These are phyloP conservation scores for Carcinoscorpius rotundicauda DNA, from an alignment of 1,140 invertebrate species.

Conservation along the genomic window DNA sequence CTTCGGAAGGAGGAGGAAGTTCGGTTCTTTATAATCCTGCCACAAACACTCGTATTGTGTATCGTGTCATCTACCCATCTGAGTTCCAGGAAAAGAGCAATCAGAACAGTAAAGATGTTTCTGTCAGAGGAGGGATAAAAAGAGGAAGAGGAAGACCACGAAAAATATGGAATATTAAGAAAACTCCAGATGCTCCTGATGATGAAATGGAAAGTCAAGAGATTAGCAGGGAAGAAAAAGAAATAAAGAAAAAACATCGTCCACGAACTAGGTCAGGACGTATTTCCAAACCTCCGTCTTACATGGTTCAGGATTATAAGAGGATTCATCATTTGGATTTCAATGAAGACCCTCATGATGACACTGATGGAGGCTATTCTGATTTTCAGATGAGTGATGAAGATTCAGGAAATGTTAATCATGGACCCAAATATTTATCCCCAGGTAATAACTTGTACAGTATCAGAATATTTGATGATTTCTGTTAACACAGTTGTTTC, in stretches of 20 bases:
- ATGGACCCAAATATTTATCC: constrained; percentile 11
- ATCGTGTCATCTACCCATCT: constrained; percentile 38
- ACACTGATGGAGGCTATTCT: constrained; percentile 51
- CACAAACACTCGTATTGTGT: constrained; percentile 47
- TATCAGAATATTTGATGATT: no score
- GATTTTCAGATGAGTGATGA: constrained; percentile 45
- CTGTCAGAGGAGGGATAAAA: constrained; percentile 15
- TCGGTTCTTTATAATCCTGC: constrained; percentile 42
- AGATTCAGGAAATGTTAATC: constrained; percentile 31
- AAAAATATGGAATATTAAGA: constrained; percentile 26
- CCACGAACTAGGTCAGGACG: constrained; percentile 48
- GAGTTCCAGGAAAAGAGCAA: constrained; percentile 28
- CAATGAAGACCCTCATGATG: constrained; percentile 45
- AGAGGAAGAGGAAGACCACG: constrained; percentile 33
- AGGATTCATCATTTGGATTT: constrained; percentile 48
- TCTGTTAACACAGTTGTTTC: no score
- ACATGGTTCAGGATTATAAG: constrained; percentile 55
- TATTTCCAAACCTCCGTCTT: constrained; percentile 48
- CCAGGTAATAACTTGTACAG: constrained; percentile 9
- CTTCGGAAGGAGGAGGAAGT: constrained; percentile 31
- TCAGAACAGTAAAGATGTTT: background rate
- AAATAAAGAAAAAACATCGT: constrained; percentile 44
- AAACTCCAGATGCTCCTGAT: background rate
- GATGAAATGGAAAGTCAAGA: constrained; percentile 24
- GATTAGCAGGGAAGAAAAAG: constrained; percentile 39